phyloP scores from a whole-genome alignment of 53 echinoderm and acorn worm genomes.

The Glandiceps talaboti region DNA sequence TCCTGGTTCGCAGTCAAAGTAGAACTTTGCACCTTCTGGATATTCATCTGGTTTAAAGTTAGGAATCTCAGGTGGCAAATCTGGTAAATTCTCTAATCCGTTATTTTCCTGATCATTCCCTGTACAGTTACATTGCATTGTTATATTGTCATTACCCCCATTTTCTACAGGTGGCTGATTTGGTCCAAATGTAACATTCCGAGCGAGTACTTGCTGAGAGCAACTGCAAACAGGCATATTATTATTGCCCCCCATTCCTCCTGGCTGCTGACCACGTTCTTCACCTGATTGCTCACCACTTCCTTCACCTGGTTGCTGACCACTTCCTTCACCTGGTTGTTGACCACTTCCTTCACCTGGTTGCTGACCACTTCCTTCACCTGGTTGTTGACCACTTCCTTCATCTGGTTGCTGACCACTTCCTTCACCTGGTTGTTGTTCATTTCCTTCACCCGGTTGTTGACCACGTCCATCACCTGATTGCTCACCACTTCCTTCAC shows the following conservation, averaged over 20 bases:
- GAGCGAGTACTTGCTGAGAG: neutral
- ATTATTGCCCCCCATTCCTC: neutral
- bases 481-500: no score
- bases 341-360: no score
- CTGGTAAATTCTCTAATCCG: neutral
- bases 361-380: no score
- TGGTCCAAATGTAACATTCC: no score
- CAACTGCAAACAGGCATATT: neutral
- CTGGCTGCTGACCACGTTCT: neutral
- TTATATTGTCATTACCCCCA: neutral
- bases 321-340: no score
- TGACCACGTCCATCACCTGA: no score
- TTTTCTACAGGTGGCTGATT: neutral
- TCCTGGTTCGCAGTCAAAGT: neutral
- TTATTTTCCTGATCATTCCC: neutral
- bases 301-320: no score
- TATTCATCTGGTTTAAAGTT: neutral
- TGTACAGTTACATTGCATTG: neutral
- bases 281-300: neutral
- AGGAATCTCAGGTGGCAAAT: neutral
- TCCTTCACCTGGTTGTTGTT: no score
- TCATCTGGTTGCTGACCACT: no score
- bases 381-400: no score
- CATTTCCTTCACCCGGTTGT: no score
- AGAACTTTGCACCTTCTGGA: neutral